A percentile compares a stretch with the other conserved stretches of the same genome.
These are phyloP conservation scores for Aricia artaxerxes DNA, from an alignment of 2,888 invertebrate genomes.

Conservation along the genomic window DNA sequence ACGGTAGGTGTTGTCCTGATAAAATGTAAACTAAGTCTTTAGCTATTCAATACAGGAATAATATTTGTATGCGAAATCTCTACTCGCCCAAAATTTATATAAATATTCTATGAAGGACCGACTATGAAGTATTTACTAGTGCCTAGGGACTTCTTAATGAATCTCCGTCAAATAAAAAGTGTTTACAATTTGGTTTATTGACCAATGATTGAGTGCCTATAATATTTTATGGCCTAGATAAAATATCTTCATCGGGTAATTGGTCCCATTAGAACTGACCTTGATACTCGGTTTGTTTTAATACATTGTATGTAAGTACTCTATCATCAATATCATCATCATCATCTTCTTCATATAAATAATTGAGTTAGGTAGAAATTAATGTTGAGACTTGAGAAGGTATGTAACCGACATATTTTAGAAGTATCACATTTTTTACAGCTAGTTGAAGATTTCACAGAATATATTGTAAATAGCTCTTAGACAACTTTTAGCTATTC, in stretches of 20 bases:
- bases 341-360: background rate
- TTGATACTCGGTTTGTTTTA: background rate
- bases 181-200: background rate
- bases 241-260: slow-evolving; percentile 21
- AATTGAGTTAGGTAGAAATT: background rate
- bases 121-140: background rate
- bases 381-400: too few relatives aligned
- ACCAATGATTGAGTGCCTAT: slow-evolving; percentile 13
- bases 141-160: background rate
- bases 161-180: background rate
- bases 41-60: too few relatives aligned
- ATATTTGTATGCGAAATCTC: background rate
- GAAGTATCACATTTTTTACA: too few relatives aligned
- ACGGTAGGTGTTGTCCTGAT: too few relatives aligned
- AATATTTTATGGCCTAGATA: slow-evolving; percentile 19
- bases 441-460: too few relatives aligned
- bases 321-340: background rate
- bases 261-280: slow-evolving; percentile 8
- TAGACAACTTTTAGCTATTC: too few relatives aligned
- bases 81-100: background rate
- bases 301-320: background rate
- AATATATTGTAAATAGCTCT: too few relatives aligned
- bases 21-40: too few relatives aligned
- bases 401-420: too few relatives aligned
- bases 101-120: background rate